Evolutionary conservation across 2,797 vertebrate species (phyloP).

Genomic region (Capromys pilorides): DNA sequence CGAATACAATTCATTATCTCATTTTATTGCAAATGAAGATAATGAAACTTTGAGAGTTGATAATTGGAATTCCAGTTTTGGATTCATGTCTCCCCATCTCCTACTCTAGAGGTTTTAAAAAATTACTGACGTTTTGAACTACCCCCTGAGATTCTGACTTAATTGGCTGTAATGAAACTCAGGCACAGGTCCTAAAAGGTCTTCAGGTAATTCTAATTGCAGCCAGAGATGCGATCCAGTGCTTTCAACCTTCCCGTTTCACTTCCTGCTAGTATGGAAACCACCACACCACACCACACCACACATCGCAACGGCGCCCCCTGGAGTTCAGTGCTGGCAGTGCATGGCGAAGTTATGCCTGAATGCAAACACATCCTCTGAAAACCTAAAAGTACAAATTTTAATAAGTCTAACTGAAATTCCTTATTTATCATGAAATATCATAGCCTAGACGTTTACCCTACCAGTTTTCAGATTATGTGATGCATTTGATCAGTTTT

Average conservation of each 20-base stretch:
- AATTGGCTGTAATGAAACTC: background rate
- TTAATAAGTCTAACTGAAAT: background rate
- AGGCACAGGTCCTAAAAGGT: background rate
- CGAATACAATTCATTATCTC: background rate
- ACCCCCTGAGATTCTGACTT: background rate
- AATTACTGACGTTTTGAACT: background rate
- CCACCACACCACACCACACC: too few species aligned
- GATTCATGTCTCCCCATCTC: background rate
- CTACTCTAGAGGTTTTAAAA: background rate
- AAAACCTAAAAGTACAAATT: background rate
- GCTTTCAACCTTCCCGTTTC: background rate
- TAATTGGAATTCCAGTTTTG: background rate
- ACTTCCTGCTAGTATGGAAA: background rate
- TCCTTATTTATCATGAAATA: background rate
- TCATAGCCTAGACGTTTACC: background rate
- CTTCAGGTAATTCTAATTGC: background rate
- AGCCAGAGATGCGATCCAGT: background rate
- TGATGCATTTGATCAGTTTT: background rate
- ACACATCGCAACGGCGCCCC: constrained; percentile 12
- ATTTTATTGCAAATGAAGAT: constrained; percentile 11
- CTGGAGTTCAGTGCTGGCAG: background rate
- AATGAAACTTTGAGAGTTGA: background rate
- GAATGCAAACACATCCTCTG: background rate
- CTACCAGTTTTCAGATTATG: background rate
- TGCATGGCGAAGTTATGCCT: background rate